These are phyloP conservation scores for Isurus oxyrinchus DNA, from an alignment of 2,113 vertebrate species.

Conservation along the genomic window DNA sequence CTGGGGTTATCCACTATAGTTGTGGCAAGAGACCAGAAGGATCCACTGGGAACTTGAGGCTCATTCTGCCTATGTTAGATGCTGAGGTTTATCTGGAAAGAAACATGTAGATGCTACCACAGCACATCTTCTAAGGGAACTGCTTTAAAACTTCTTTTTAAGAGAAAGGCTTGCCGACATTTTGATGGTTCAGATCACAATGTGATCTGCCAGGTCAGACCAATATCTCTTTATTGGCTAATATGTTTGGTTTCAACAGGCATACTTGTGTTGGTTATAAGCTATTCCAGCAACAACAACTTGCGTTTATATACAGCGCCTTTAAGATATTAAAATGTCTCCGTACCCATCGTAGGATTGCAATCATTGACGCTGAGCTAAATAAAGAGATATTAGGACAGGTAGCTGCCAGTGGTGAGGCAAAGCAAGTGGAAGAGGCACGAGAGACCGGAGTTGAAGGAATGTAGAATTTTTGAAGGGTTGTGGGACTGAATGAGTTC, in stretches of 20 bases:
- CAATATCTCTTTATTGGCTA: background rate
- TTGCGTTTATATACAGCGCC: background rate
- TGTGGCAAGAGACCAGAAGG: background rate
- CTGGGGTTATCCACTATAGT: background rate
- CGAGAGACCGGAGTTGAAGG: background rate
- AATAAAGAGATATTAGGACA: background rate
- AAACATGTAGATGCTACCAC: background rate
- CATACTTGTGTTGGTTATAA: background rate
- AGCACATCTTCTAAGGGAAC: background rate
- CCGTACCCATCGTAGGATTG: background rate
- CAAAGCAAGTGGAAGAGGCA: background rate
- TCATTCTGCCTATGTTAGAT: background rate
- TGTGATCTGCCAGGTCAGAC: background rate
- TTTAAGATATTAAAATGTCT: background rate
- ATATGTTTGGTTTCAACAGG: background rate
- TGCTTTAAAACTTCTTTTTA: background rate
- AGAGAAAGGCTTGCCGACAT: background rate
- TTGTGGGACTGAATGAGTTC: background rate
- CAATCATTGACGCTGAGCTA: background rate
- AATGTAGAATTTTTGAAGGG: background rate
- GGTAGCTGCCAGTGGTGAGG: background rate
- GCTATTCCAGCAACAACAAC: background rate
- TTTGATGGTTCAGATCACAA: background rate
- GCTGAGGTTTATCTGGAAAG: background rate
- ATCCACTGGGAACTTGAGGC: background rate